Conservation (phyloP, 2,797 vertebrate species). For the Distichodus sexfasciatus region DNA sequence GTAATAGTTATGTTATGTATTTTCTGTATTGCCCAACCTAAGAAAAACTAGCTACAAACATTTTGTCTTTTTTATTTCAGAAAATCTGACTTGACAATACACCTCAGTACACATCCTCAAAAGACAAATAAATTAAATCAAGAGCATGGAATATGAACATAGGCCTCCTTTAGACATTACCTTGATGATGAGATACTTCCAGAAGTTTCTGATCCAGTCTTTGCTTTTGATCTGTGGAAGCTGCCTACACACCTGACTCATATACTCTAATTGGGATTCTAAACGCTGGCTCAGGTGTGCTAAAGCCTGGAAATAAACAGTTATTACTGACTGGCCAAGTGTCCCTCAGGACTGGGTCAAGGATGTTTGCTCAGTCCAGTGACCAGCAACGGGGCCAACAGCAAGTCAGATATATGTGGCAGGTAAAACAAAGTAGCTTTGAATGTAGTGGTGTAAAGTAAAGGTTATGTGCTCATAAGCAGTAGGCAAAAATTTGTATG, state of each 20-base stretch:
- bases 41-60: no score
- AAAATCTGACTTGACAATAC: constrained; percentile 51
- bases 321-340: neutral
- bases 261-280: neutral
- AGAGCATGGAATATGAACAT: constrained; percentile 26
- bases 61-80: constrained; percentile 65
- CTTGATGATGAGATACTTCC: no score
- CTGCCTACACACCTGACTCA: neutral
- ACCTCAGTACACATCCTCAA: constrained; percentile 71
- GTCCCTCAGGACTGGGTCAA: neutral
- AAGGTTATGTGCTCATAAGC: neutral
- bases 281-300: neutral
- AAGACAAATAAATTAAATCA: constrained; percentile 86
- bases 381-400: neutral
- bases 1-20: no score
- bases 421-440: neutral
- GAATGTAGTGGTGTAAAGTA: neutral
- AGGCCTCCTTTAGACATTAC: constrained; percentile 32
- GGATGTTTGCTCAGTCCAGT: neutral
- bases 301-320: neutral
- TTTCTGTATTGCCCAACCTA: no score
- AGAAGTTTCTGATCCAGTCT: no score
- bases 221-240: neutral
- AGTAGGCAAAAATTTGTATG: neutral
- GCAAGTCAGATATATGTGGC: neutral